Conservation (phyloP, 2,797 vertebrate genomes). For the Emydoidea blandingii region DNA sequence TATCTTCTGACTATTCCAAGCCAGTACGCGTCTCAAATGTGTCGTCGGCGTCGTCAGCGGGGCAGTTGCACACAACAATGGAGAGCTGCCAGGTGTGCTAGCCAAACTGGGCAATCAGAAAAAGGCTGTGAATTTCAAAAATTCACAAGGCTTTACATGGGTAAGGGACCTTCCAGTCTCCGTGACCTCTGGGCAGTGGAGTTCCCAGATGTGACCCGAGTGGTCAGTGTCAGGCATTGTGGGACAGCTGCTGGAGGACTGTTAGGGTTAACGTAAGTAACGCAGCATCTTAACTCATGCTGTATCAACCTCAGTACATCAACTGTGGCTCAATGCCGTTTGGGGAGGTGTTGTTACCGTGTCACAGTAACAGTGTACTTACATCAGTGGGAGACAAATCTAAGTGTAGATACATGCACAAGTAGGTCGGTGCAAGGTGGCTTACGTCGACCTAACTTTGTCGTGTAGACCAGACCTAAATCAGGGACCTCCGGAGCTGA, state of each 20-base stretch:
- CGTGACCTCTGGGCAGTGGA: not conserved
- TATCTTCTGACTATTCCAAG: not conserved
- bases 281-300: not conserved
- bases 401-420: not conserved
- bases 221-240: not conserved
- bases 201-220: not conserved
- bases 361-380: not conserved
- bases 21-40: not conserved
- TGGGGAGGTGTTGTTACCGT: not conserved
- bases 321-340: not conserved
- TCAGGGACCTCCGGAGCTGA: not conserved
- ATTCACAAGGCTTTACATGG: not conserved
- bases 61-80: too few species aligned
- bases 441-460: not conserved
- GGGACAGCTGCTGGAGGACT: not conserved
- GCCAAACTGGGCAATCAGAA: not conserved
- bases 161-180: not conserved
- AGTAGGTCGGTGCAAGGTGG: not conserved
- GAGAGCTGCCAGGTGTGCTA: not conserved
- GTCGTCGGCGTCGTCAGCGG: rapidly evolving
- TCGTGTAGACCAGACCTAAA: not conserved
- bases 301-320: not conserved
- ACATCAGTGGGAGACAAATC: not conserved
- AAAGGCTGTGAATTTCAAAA: not conserved
- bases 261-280: not conserved